These are phyloP conservation scores for Leucophenga varia DNA, from an alignment of 1,140 invertebrate species.

Conservation along the genomic window DNA sequence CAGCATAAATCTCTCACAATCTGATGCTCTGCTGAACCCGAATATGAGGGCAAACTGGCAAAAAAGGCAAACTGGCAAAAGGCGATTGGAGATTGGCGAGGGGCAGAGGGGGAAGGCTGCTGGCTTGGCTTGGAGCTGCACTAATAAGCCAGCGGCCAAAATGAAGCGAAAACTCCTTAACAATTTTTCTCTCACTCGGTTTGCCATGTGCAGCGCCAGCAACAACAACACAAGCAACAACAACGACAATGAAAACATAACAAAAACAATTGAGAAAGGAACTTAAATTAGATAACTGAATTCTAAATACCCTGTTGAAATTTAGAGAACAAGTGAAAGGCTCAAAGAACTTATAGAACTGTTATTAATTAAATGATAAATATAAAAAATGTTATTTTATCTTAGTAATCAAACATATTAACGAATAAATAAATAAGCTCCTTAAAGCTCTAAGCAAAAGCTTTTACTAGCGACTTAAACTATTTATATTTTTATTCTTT, in stretches of 20 bases:
- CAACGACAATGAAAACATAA: conserved; percentile 11
- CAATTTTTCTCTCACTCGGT: conserved; percentile 18
- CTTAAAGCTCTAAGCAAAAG: too few relatives aligned
- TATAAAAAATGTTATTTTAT: too few relatives aligned
- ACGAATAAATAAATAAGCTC: too few relatives aligned
- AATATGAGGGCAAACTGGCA: conserved; percentile 17
- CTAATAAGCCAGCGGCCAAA: conserved; percentile 33
- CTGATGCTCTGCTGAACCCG: conserved; percentile 26
- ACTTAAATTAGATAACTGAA: too few relatives aligned
- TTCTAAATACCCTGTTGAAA: too few relatives aligned
- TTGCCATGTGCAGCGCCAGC: conserved; percentile 1
- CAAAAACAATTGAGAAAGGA: conserved; percentile 5
- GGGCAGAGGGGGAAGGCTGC: conserved; percentile 3
- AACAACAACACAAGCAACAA: conserved; percentile 11
- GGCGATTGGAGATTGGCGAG: too few relatives aligned
- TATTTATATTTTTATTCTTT: too few relatives aligned
- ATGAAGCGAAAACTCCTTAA: conserved; percentile 16
- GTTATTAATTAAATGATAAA: conserved; percentile 13
- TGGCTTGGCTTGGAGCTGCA: conserved; percentile 11
- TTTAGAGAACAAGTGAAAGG: not conserved
- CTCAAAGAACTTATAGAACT: not conserved
- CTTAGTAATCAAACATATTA: too few relatives aligned
- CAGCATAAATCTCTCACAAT: conserved; percentile 30
- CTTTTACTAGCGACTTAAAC: too few relatives aligned
- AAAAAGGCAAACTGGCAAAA: too few relatives aligned